A percentile compares a stretch with the other conserved stretches of the same genome.
phyloP scores from a whole-genome alignment of 2,888 invertebrate species.

The Gibbula magus region DNA sequence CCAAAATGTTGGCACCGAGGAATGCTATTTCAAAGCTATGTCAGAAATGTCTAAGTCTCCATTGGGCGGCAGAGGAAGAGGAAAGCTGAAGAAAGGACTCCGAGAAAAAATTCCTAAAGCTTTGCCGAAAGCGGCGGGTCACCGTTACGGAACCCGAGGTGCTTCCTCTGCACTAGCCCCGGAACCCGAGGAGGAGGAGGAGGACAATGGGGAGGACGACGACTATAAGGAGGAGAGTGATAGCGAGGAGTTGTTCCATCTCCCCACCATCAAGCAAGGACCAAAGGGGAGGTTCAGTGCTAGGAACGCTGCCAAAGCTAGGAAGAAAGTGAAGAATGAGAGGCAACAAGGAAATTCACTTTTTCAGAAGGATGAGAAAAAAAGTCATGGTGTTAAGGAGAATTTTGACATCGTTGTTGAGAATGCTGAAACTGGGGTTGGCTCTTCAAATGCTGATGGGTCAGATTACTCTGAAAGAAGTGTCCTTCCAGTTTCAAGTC shows the following conservation, averaged over 20 bases:
- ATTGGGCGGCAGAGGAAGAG: not conserved
- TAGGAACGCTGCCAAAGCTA: not conserved
- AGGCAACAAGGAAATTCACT: not conserved
- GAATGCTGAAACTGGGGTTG: not conserved
- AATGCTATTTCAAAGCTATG: conserved; percentile 6
- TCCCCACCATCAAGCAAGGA: not conserved
- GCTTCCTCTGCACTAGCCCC: not conserved
- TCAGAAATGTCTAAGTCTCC: not conserved
- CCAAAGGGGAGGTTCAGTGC: not conserved
- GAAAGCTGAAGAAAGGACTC: not conserved
- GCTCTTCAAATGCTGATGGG: not conserved
- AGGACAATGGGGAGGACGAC: not conserved
- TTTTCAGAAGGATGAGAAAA: not conserved
- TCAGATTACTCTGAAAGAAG: not conserved
- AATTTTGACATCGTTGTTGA: not conserved
- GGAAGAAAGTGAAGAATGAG: not conserved
- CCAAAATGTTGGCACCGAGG: conserved; percentile 12
- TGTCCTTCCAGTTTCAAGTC: too few species aligned
- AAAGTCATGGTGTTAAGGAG: not conserved
- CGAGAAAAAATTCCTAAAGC: not conserved
- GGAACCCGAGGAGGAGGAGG: not conserved
- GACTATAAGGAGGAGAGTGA: not conserved
- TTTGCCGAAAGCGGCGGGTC: not conserved
- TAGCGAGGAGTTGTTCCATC: not conserved
- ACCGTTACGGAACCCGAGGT: not conserved